A percentile compares a stretch with the other conserved stretches of the same genome.
These are phyloP conservation scores for Osmerus eperlanus DNA, from an alignment of 2,113 vertebrate genomes.

Conservation along the genomic window DNA sequence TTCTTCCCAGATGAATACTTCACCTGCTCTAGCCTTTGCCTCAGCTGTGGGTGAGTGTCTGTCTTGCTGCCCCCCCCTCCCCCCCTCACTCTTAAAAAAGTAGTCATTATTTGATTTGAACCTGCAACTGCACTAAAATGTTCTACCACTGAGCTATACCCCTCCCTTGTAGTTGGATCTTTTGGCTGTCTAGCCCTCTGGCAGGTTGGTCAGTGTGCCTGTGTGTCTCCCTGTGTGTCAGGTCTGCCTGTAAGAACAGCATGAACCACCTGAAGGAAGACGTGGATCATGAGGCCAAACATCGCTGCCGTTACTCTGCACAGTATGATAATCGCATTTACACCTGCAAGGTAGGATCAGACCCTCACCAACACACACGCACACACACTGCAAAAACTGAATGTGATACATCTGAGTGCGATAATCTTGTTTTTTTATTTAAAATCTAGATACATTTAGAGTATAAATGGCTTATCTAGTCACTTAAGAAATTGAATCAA, in stretches of 20 bases:
- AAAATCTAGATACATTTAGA: no score
- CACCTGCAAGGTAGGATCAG: constrained; percentile 87
- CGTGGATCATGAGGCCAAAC: constrained; percentile 86
- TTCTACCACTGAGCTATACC: no score
- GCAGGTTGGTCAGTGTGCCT: no score
- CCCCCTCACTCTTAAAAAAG: no score
- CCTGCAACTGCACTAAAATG: no score
- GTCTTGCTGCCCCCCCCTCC: background rate
- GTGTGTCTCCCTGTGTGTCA: constrained; percentile 42
- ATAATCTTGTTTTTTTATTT: no score
- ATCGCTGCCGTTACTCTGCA: constrained; percentile 90
- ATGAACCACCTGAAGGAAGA: constrained; percentile 97
- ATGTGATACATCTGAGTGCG: background rate
- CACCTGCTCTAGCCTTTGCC: constrained; percentile 91
- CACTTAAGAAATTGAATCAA: no score
- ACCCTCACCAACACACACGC: background rate
- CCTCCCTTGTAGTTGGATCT: no score
- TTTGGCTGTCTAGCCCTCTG: no score
- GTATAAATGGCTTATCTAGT: no score
- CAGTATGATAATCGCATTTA: constrained; percentile 96
- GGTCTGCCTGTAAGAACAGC: constrained; percentile 93
- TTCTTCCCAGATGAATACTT: constrained; percentile 99
- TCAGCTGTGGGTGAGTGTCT: constrained; percentile 91
- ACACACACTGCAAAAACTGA: background rate
- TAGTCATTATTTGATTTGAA: no score